Conservation (phyloP, 2,113 vertebrate genomes). For the Gorilla gorilla region DNA sequence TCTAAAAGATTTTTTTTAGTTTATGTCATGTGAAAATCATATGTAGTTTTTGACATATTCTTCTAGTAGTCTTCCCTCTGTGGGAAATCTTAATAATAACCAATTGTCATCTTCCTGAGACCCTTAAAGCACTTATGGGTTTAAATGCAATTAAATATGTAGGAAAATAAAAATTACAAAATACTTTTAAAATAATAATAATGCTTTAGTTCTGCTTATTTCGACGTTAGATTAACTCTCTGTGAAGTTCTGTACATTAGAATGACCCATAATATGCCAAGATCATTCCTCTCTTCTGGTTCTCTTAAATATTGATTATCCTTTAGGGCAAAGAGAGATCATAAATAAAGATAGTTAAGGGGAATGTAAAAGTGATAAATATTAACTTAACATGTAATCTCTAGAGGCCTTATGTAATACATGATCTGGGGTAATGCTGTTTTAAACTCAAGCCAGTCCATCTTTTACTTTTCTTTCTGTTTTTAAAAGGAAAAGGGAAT, state of each 20-base stretch:
- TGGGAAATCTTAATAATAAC: constrained; percentile 49
- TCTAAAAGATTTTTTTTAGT: neutral
- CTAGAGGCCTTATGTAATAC: neutral
- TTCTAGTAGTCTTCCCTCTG: neutral
- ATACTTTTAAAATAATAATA: constrained; percentile 26
- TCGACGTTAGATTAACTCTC: constrained; percentile 31
- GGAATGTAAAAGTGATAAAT: neutral
- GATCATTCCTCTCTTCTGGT: neutral
- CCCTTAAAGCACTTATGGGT: neutral
- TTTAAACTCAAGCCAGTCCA: neutral
- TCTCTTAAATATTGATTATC: constrained; percentile 41
- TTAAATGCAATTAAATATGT: constrained; percentile 44
- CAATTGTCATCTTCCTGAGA: neutral
- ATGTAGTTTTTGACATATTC: neutral
- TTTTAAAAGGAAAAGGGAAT: constrained; percentile 63
- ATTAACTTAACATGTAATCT: constrained; percentile 3
- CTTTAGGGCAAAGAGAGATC: constrained; percentile 12
- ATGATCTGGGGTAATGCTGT: constrained; percentile 13
- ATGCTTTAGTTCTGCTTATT: constrained; percentile 47
- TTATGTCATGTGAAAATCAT: constrained; percentile 40
- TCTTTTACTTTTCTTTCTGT: constrained; percentile 61
- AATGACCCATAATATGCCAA: constrained; percentile 48
- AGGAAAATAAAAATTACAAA: constrained; percentile 9
- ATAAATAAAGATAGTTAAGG: constrained; percentile 37
- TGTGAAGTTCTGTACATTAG: constrained; percentile 32